Evolutionary conservation across 2,113 vertebrate species (phyloP), one percentile per base, ranked within the genome.

Genomic region (Illadopsis cleaveri): DNA sequence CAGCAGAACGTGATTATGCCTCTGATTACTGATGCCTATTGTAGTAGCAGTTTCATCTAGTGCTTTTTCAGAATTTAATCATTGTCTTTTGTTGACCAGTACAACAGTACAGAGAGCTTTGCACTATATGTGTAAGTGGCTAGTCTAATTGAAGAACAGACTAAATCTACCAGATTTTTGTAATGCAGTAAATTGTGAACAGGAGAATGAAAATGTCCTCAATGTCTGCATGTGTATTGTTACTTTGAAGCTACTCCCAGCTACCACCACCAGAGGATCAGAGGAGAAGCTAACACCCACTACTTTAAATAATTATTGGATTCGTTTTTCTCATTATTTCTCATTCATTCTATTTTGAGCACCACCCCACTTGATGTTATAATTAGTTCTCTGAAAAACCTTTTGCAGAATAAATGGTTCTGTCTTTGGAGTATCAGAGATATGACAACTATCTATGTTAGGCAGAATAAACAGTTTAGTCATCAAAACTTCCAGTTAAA

Each of bases 81-180:
- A 99, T 99, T 99, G 98, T 99, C 98, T 98, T 99, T 99, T 99
- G 98, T 99, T 97, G 96, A 96, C 94, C 90, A 97, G 96, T 82
- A 99, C 98, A 99, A 99, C 98, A 96, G 97, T 89, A 93, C 95
- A 94, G 97, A 98, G 98, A 98, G 97, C 97, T 97, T 87, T 91
- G 96, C 97, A 69, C 92, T 90, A 89, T 97, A 95, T 65, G 83
- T 97, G 97, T 98, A 98, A 98, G 98, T 98, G 98, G 98, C 77
- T 96, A 97, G 97, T 98, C 96, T 98, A 98, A 99, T 99, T 98
- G 98, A 98, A 99, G 98, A 97, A 97, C 95, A 97, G 97, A 96
- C 95, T 81, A 97, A 98, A 98, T 98, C 98, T 98, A 96, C 97
- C 93, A 94, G 97, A 98, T 98, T 98, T 98, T 98, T 98, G 97